A percentile compares a stretch with the other conserved stretches of the same genome.
Conservation (phyloP, 2,797 vertebrate genomes). For the Crossoptilon crossoptilon region DNA sequence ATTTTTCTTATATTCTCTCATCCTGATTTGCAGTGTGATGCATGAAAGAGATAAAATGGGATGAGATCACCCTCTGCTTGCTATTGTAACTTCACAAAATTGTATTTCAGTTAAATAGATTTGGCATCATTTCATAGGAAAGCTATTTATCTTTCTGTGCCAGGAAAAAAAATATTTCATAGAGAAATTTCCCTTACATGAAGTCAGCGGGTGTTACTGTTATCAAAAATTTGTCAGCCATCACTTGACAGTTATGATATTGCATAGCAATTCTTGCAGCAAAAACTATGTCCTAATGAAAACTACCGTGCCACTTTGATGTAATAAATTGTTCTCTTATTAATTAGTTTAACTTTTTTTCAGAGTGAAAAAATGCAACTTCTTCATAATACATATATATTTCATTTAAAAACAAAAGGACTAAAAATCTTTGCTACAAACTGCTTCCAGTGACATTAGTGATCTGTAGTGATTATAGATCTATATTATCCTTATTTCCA, state of each 20-base stretch:
- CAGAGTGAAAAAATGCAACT: background rate
- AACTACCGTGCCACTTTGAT: background rate
- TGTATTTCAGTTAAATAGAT: slow-evolving; percentile 58
- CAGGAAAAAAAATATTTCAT: slow-evolving; percentile 42
- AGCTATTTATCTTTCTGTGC: slow-evolving; percentile 52
- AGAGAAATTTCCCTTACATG: slow-evolving; percentile 57
- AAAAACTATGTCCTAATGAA: background rate
- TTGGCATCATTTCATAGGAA: slow-evolving; percentile 54
- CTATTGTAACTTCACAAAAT: slow-evolving; percentile 25
- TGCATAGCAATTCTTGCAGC: background rate
- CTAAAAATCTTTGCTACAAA: background rate
- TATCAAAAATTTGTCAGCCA: slow-evolving; percentile 53
- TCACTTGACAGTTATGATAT: slow-evolving; percentile 23
- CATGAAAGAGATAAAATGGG: slow-evolving; percentile 35
- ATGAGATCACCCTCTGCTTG: slow-evolving; percentile 55
- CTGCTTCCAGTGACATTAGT: background rate
- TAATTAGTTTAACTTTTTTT: background rate
- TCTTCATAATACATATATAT: background rate
- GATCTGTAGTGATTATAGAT: background rate
- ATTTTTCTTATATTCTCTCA: slow-evolving; percentile 30
- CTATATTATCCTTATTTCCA: background rate
- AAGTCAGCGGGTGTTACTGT: slow-evolving; percentile 36
- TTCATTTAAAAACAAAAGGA: background rate
- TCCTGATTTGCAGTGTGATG: slow-evolving; percentile 21
- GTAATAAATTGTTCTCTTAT: background rate